These are phyloP conservation scores for Mormyrus hasselquistii DNA, from an alignment of 2,797 vertebrate genomes.

Conservation along the genomic window DNA sequence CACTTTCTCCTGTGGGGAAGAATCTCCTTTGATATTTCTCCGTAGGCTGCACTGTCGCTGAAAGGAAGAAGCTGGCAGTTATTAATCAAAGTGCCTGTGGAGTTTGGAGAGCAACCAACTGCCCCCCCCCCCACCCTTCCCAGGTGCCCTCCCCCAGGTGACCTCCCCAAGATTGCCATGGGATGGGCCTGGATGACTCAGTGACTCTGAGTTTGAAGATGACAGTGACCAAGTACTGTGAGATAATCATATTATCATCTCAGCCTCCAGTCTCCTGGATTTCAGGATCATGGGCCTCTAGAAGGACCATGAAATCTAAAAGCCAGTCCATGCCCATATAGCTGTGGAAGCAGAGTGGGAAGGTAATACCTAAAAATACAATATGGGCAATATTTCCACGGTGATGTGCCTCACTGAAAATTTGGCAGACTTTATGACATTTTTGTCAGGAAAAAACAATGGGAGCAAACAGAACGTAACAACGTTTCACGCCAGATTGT, in stretches of 20 bases:
- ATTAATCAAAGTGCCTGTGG: conserved; percentile 12
- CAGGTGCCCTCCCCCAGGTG: not conserved
- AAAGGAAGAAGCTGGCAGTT: not conserved
- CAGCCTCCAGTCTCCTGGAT: not conserved
- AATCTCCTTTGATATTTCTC: conserved; percentile 6
- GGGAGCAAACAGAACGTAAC: not conserved
- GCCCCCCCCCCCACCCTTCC: not conserved
- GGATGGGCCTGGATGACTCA: conserved; percentile 4
- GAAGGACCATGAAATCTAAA: not conserved
- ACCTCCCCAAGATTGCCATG: not conserved
- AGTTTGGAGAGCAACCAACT: not conserved
- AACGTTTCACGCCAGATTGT: not conserved
- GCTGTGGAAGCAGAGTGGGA: not conserved
- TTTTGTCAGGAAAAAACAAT: not conserved
- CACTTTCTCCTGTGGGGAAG: not conserved
- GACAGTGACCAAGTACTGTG: conserved; percentile 8
- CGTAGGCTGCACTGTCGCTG: not conserved
- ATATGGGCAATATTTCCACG: not conserved
- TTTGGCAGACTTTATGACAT: not conserved
- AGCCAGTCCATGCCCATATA: not conserved
- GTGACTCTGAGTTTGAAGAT: not conserved
- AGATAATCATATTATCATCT: conserved; percentile 13
- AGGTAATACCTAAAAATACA: not conserved
- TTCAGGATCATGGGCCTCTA: conserved; percentile 9
- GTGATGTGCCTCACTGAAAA: not conserved